These are phyloP conservation scores for Plebejus argus DNA, from an alignment of 2,888 invertebrate species.

Conservation along the genomic window DNA sequence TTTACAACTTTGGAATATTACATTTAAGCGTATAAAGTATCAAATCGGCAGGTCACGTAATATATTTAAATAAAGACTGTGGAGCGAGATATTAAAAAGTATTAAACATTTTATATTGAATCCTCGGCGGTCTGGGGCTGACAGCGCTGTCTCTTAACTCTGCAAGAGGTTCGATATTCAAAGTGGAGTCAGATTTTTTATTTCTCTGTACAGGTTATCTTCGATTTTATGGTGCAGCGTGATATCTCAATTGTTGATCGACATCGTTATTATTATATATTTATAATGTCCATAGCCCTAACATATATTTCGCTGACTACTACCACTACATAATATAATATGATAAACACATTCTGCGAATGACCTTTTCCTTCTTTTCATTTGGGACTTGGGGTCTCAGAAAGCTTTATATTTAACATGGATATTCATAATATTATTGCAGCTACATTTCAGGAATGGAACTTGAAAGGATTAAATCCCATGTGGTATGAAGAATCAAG, in stretches of 20 bases:
- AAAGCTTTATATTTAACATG: no score
- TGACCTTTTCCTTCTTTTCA: no score
- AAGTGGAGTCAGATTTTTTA: neutral
- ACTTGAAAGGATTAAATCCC: neutral
- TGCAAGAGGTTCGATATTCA: slow-evolving; percentile 14
- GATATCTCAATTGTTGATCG: neutral
- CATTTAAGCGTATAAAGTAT: slow-evolving; percentile 22
- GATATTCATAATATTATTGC: no score
- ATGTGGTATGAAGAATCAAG: neutral
- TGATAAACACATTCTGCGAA: no score
- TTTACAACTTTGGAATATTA: slow-evolving; percentile 30
- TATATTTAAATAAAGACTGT: slow-evolving; percentile 29
- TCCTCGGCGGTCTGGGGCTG: neutral
- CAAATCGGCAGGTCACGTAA: slow-evolving; percentile 29
- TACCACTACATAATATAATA: no score
- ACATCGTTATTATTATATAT: neutral
- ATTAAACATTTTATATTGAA: slow-evolving; percentile 23
- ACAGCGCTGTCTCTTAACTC: slow-evolving; percentile 21
- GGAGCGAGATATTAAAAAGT: neutral
- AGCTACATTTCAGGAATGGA: neutral
- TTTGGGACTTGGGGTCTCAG: no score
- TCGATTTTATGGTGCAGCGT: neutral
- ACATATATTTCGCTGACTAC: no score
- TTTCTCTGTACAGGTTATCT: neutral
- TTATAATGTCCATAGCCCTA: neutral